Base-by-base conservation (phyloP, 2,888 invertebrate species). In the Chymomyza amoena region DNA sequence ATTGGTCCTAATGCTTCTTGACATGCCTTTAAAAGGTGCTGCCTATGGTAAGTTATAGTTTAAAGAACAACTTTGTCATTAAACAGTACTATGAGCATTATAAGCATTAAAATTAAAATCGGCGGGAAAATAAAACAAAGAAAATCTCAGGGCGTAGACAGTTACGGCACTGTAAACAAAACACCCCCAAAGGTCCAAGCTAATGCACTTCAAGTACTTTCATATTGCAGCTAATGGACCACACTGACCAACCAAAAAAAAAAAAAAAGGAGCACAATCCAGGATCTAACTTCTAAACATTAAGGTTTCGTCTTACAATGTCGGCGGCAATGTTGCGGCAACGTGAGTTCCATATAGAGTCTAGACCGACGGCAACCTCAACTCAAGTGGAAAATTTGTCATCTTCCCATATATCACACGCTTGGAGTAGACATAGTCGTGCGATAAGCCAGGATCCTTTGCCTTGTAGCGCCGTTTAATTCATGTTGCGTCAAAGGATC, bases 401-500 rank as follows among this genome's bases (percentile, higher is more conserved):
- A 78, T 88, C 84, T 78, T 69, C 76, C 82, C 78, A 84, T 86
- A 87, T 84, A 80, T 83, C 75, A 87, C 78, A 72, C 61, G 39
- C 62, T 45, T 56, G 64, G 62, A 25, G 50, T 7, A 57, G 20
- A 57, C 15, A 15, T 7, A 25, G 57, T 25, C 18, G 60, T n/a
- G 62, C 73, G 88, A 87, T 88, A 82, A 81, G 84, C 72, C 54
- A 67, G 68, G 59, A 67, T 36, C 61, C 69, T 61, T 70, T 61
- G 69, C 70, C 73, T 72, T 66, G 75, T 76, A 87, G 78, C 78
- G 78, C 79, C 82, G 71, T 79, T 80, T 84, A 82, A 85, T 84
- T 86, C 84, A 86, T 86, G 81, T 78, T 75, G 84, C 84, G 89
- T 79, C 79, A 89, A 84, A 86, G 88, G 90, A 90, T 90, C 90